A percentile compares a stretch with the other conserved stretches of the same genome.
These are phyloP conservation scores for Myotis pilosus DNA, from an alignment of 2,797 vertebrate genomes.

Conservation along the genomic window DNA sequence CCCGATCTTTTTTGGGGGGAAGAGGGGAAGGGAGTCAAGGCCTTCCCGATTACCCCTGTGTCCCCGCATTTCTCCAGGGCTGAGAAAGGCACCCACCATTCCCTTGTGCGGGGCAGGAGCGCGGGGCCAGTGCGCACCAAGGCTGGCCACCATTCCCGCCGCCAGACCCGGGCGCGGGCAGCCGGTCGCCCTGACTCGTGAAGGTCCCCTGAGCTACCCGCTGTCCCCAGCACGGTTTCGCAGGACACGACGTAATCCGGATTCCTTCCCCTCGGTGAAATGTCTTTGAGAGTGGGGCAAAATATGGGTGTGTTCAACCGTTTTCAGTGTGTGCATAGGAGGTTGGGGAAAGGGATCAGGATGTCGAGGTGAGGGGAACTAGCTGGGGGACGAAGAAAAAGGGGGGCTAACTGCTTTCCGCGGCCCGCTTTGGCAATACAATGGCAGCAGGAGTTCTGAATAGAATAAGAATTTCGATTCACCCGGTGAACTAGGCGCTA, in stretches of 20 bases:
- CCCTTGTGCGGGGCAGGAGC: not conserved
- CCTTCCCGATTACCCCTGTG: not conserved
- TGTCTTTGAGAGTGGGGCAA: not conserved
- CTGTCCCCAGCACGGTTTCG: constrained; percentile 60
- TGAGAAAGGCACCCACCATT: not conserved
- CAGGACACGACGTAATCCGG: constrained; percentile 47
- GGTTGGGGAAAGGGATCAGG: not conserved
- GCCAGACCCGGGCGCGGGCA: rapidly evolving
- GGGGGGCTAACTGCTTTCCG: not conserved
- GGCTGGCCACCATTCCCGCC: not conserved
- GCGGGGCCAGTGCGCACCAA: rapidly evolving
- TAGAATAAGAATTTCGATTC: not conserved
- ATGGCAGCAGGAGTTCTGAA: rapidly evolving
- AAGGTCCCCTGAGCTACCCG: constrained; percentile 69
- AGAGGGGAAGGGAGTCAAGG: not conserved
- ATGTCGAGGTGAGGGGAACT: not conserved
- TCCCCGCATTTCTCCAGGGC: not conserved
- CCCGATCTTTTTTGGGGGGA: not conserved
- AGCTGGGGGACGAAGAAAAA: not conserved
- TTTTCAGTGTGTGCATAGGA: not conserved
- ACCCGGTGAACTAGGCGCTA: not conserved
- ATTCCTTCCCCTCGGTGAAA: not conserved
- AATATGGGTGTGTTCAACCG: not conserved
- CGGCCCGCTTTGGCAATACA: rapidly evolving
- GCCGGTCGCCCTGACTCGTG: constrained; percentile 51